phyloP scores from a whole-genome alignment of 2,113 vertebrate genomes.

The Gavialis gangeticus region DNA sequence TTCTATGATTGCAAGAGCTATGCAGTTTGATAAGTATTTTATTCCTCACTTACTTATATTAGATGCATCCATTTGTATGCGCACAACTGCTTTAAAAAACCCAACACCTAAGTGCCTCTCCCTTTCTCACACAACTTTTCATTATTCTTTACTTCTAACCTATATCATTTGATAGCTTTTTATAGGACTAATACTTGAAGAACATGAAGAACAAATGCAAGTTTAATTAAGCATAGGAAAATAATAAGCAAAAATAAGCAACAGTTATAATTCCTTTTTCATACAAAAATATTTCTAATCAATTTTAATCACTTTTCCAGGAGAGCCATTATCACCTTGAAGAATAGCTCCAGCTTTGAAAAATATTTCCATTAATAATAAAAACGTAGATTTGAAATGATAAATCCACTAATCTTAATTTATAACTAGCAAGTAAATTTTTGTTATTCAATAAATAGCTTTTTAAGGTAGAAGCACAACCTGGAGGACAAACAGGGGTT shows the following conservation, averaged over 20 bases:
- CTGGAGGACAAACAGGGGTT: constrained; percentile 44
- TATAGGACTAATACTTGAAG: neutral
- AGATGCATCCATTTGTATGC: neutral
- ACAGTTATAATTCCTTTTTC: neutral
- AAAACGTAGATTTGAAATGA: neutral
- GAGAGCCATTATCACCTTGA: neutral
- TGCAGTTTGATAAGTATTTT: neutral
- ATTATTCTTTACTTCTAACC: neutral
- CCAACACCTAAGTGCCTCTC: too few species aligned
- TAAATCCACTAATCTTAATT: neutral
- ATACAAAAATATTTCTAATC: neutral
- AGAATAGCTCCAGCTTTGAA: neutral
- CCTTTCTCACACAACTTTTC: too few species aligned
- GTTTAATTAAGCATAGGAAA: neutral
- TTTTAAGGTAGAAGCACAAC: neutral
- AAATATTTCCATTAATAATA: neutral
- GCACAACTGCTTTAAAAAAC: neutral
- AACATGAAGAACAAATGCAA: neutral
- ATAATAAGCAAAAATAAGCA: neutral
- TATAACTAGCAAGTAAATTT: neutral
- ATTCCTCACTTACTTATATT: neutral
- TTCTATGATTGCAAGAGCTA: neutral
- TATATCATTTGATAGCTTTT: neutral
- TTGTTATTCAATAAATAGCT: neutral
- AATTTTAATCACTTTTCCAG: neutral